Conservation (phyloP, 2,113 vertebrate species). For the Sylvilagus bachmani region DNA sequence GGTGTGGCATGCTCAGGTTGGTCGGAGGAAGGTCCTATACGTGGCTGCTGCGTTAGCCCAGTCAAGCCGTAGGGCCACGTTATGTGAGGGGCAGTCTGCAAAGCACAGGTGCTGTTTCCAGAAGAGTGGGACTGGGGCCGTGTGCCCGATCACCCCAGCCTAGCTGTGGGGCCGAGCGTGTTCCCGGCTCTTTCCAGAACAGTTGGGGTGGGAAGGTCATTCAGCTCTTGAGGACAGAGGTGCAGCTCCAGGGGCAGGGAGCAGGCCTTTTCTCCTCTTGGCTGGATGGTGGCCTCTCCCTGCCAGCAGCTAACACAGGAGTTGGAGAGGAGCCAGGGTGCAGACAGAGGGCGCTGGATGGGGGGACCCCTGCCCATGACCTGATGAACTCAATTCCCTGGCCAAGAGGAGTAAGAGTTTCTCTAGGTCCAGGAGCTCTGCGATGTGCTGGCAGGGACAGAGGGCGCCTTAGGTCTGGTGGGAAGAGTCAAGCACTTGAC, state of each 20-base stretch:
- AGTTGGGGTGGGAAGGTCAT: neutral
- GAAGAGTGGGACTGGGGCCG: neutral
- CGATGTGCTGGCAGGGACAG: neutral
- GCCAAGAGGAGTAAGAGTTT: neutral
- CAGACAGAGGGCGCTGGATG: neutral
- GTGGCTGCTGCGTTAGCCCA: neutral
- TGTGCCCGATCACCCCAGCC: neutral
- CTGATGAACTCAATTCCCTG: neutral
- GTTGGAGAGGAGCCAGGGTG: neutral
- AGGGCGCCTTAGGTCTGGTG: neutral
- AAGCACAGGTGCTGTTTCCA: neutral
- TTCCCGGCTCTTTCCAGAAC: neutral
- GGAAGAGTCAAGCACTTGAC: neutral
- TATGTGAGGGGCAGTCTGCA: neutral
- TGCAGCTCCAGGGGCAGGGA: fast-evolving
- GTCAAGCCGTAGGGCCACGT: neutral
- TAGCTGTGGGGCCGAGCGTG: neutral
- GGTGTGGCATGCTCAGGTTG: neutral
- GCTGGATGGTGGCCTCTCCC: neutral
- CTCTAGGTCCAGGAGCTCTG: neutral
- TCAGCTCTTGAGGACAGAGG: neutral
- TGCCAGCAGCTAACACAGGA: neutral
- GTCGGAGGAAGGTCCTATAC: neutral
- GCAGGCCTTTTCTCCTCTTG: too few species aligned
- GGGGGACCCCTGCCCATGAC: neutral